Percentiles rank a stretch among this genome's conserved stretches.
These are phyloP conservation scores for Plagiodera versicolora DNA, from an alignment of 2,888 invertebrate genomes.

Conservation along the genomic window DNA sequence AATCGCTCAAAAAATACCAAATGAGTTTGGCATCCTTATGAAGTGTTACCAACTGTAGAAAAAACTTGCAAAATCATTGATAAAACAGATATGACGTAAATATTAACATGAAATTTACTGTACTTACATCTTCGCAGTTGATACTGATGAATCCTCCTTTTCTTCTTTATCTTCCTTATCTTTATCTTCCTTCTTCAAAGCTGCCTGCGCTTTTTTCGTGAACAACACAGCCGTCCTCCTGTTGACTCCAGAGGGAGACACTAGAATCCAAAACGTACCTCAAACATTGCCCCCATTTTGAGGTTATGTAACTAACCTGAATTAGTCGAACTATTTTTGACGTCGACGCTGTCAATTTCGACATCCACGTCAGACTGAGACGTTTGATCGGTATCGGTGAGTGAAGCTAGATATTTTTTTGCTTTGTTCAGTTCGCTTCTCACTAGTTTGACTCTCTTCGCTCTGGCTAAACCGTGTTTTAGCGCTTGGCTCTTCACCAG, in stretches of 20 bases:
- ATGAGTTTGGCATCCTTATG: too few species aligned
- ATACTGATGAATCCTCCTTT: slow-evolving; percentile 52
- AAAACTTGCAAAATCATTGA: too few species aligned
- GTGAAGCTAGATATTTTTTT: slow-evolving; percentile 48
- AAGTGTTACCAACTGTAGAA: too few species aligned
- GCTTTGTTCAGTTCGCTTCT: slow-evolving; percentile 62
- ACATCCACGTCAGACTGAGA: slow-evolving; percentile 52
- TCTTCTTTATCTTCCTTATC: slow-evolving; percentile 54
- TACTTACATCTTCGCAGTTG: slow-evolving; percentile 32
- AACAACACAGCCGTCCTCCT: slow-evolving; percentile 77
- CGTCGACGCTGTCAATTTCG: slow-evolving; percentile 25
- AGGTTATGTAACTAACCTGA: too few species aligned
- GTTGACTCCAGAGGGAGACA: slow-evolving; percentile 66
- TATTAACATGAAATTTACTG: neutral
- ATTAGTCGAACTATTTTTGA: slow-evolving; percentile 32
- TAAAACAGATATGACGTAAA: too few species aligned
- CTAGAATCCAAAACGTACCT: slow-evolving; percentile 30
- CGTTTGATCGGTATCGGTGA: slow-evolving; percentile 33
- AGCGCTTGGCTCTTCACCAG: slow-evolving; percentile 65
- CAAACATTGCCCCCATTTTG: too few species aligned
- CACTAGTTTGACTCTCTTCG: slow-evolving; percentile 62
- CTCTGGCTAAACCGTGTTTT: slow-evolving; percentile 61
- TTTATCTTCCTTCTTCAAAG: slow-evolving; percentile 52
- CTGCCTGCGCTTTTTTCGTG: slow-evolving; percentile 70
- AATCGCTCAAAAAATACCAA: too few species aligned